Conservation (phyloP, 2,888 invertebrate genomes). For the Hypsopygia costalis region DNA sequence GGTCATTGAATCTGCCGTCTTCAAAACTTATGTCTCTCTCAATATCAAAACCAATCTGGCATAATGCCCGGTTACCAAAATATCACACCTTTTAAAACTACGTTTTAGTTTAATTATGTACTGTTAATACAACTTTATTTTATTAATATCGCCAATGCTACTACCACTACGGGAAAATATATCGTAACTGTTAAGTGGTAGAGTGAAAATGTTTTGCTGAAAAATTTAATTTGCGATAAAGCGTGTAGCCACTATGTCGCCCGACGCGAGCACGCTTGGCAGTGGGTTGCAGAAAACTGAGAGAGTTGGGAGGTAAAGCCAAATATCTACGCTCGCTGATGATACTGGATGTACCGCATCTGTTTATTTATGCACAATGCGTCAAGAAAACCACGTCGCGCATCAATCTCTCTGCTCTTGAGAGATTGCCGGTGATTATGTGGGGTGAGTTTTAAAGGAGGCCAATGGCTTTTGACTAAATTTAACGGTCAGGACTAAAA, state of each 20-base stretch:
- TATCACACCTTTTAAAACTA: constrained; percentile 54
- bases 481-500: not conserved
- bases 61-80: constrained; percentile 61
- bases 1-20: constrained; percentile 1
- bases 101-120: constrained; percentile 22
- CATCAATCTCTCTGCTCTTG: constrained; percentile 31
- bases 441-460: constrained; percentile 12
- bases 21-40: constrained; percentile 1
- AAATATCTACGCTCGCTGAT: constrained; percentile 10
- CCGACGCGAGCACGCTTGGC: constrained; percentile 19
- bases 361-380: constrained; percentile 26
- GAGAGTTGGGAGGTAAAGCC: constrained; percentile 16
- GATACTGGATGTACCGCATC: constrained; percentile 10
- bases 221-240: constrained; percentile 14
- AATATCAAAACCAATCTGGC: constrained; percentile 38
- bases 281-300: constrained; percentile 31
- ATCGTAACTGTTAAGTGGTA: constrained; percentile 7
- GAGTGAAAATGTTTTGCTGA: constrained; percentile 15
- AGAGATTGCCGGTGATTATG: constrained; percentile 19
- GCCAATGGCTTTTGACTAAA: constrained; percentile 1
- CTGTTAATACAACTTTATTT: constrained; percentile 5
- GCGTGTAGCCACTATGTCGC: constrained; percentile 6
- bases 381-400: constrained; percentile 27
- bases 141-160: not conserved
- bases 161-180: constrained; percentile 1